Evolutionary conservation across 2,888 invertebrate species (phyloP).

Genomic region (Malthinus seriepunctatus): DNA sequence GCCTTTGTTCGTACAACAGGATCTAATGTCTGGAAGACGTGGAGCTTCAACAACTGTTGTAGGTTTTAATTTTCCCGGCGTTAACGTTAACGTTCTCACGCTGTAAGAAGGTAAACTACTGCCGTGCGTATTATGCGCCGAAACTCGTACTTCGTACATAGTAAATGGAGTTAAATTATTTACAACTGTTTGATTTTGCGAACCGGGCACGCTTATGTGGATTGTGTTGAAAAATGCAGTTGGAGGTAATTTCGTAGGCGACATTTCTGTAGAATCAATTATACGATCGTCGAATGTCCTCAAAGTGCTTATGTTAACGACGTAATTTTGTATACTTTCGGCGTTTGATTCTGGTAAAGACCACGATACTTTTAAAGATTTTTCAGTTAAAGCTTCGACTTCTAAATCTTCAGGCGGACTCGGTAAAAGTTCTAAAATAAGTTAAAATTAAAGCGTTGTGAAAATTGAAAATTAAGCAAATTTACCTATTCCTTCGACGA

Average conservation of each 20-base stretch:
- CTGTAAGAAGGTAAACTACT: constrained; percentile 76
- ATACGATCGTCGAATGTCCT: constrained; percentile 68
- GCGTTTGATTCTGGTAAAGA: constrained; percentile 65
- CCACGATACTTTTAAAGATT: constrained; percentile 75
- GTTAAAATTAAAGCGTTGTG: constrained; percentile 6
- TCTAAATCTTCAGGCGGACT: constrained; percentile 74
- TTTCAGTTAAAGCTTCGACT: constrained; percentile 74
- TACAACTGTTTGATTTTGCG: constrained; percentile 62
- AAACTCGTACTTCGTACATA: constrained; percentile 81
- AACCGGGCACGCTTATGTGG: constrained; percentile 62
- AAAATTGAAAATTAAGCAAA: constrained; percentile 34
- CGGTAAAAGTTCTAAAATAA: constrained; percentile 68
- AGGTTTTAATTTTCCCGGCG: constrained; percentile 65
- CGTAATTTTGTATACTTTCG: constrained; percentile 67
- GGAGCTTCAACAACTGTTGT: constrained; percentile 65
- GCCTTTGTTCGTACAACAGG: constrained; percentile 72
- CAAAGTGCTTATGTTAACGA: constrained; percentile 73
- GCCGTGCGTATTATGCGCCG: constrained; percentile 74
- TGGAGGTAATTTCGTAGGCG: constrained; percentile 33
- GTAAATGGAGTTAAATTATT: constrained; percentile 73
- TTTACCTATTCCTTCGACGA: constrained; percentile 75
- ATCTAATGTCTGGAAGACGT: constrained; percentile 70
- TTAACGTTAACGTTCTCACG: constrained; percentile 72
- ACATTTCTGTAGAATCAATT: constrained; percentile 56
- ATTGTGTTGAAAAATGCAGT: constrained; percentile 50